Base-by-base conservation (phyloP, 1,140 invertebrate genomes). In the Apis dorsata region DNA sequence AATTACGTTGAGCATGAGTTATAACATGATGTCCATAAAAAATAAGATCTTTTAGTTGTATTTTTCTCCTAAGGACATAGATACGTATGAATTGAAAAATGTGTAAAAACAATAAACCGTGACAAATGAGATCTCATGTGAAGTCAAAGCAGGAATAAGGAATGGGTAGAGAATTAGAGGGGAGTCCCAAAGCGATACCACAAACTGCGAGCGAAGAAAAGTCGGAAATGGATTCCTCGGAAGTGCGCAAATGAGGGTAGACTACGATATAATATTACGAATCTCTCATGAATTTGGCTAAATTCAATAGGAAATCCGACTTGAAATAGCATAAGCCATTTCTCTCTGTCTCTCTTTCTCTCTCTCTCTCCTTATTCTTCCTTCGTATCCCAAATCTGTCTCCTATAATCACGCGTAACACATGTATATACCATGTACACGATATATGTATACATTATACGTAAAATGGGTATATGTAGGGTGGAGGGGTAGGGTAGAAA, bases 301-400 rank as follows among this genome's bases (percentile, higher is more conserved):
- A 81, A 81, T 81, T 69, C 73, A 51, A 77, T 69, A 68, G 73
- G 73, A 82, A 77, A 69, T 77, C 24, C 73, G 53, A 59, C 63
- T 60, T 4, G 80, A 44, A 63, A 24, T 17, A 57, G 28, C 53
- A 44, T 62, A 21, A 72, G 51, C 19, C 53, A 19, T 2, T 17
- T 1, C 24, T 13, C 51, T 69, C 19, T 34, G 28, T 8, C 3
- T 1, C 69, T 13, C 12, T 62, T 63, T 17, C 13, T 13, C 66
- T 24, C 66, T 28, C 10, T 49, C 19, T 24, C 10, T 24, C 19
- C n/a, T n/a, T 0, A 5, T 44, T 11, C 11, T 53, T 53, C 51
- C 51, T 53, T 53, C 53, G 53, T 4, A 15, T 12, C 15, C 2
- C 44, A 21, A 28, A 5, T 28, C 28, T 13, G 13, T 55, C 13